A percentile compares a stretch with the other conserved stretches of the same genome.
Evolutionary conservation across 1,140 invertebrate genomes (phyloP).

Genomic region (Ostrea edulis): DNA sequence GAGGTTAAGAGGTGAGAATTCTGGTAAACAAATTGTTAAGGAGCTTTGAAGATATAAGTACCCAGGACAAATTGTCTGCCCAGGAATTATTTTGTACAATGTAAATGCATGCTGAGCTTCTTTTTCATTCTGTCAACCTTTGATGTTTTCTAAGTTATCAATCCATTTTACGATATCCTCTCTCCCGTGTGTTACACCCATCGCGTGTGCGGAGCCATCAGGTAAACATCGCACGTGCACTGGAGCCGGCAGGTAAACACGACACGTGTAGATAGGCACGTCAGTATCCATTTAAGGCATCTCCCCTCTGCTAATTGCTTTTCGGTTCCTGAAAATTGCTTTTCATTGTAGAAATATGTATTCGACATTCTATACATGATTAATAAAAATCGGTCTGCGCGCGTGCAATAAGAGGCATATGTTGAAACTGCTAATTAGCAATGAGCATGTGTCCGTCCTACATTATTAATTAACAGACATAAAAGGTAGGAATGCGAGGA

Average conservation of each 20-base stretch:
- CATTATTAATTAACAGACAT: not conserved
- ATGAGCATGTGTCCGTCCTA: not conserved
- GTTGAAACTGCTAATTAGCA: conserved; percentile 13
- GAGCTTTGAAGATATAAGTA: not conserved
- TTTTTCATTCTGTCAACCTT: not conserved
- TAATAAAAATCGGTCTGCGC: not conserved
- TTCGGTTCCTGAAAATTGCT: not conserved
- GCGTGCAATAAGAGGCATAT: not conserved
- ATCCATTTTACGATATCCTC: not conserved
- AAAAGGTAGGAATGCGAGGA: not conserved
- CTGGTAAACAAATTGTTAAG: not conserved
- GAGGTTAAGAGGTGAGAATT: not conserved
- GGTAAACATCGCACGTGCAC: conserved; percentile 15
- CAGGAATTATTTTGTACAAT: not conserved
- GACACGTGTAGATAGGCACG: not conserved
- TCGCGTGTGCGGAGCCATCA: not conserved
- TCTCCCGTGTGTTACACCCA: not conserved
- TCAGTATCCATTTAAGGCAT: not conserved
- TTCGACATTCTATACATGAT: not conserved
- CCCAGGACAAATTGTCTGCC: not conserved
- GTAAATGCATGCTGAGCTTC: not conserved
- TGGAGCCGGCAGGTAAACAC: not conserved
- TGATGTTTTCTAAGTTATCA: not conserved
- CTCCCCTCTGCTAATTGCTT: not conserved
- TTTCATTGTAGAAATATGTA: conserved; percentile 24